These are phyloP conservation scores for Antedon mediterranea DNA, from an alignment of 53 echinoderm and acorn worm species.

Conservation along the genomic window DNA sequence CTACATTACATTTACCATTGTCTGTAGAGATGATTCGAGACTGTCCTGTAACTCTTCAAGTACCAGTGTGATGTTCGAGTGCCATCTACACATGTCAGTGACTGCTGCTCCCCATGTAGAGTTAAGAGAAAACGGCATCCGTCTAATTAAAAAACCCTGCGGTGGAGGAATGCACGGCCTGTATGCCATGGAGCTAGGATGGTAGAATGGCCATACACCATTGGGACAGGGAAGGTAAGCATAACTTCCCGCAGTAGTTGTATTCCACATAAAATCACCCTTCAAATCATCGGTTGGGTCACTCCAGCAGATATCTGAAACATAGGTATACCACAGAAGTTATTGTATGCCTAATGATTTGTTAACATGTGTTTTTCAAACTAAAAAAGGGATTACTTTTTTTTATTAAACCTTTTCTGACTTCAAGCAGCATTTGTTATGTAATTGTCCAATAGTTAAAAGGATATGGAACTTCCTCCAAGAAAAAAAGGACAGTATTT, in stretches of 20 bases:
- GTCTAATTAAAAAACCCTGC: not conserved
- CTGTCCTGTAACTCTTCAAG: constrained; percentile 39
- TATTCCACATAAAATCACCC: constrained; percentile 45
- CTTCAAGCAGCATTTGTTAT: no score
- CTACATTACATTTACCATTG: constrained; percentile 29
- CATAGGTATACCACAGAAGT: no score
- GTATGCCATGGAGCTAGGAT: constrained; percentile 24
- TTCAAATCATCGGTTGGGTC: constrained; percentile 33
- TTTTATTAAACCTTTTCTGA: no score
- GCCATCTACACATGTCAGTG: constrained; percentile 48
- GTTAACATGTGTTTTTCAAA: no score
- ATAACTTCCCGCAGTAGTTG: constrained; percentile 58
- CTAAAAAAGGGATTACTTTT: no score
- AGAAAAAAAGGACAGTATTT: no score
- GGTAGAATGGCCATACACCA: constrained; percentile 35
- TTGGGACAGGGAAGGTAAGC: constrained; percentile 55
- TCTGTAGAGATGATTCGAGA: constrained; percentile 19
- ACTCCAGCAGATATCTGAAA: constrained; percentile 44
- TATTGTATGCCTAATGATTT: no score
- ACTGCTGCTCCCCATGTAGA: constrained; percentile 54
- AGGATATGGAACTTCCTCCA: no score
- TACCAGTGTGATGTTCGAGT: constrained; percentile 48
- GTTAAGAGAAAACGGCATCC: constrained; percentile 17
- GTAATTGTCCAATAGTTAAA: no score
- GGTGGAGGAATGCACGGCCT: constrained; percentile 59